Evolutionary conservation across 2,797 vertebrate genomes (phyloP).

Genomic region (Enteromius paludinosus): DNA sequence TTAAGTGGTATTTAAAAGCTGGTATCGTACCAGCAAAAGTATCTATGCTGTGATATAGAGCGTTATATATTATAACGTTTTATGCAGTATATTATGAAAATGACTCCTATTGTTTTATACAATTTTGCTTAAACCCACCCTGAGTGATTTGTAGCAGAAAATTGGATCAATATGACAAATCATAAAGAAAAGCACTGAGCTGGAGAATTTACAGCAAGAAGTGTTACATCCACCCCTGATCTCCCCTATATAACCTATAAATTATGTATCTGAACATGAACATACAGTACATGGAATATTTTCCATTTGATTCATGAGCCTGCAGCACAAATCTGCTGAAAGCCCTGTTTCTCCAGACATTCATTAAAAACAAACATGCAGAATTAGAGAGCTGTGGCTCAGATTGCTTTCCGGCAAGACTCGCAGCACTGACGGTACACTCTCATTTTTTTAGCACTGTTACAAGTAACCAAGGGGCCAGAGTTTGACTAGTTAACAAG

Average conservation of each 20-base stretch:
- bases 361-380: slow-evolving; percentile 4
- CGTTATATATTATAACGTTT: background rate
- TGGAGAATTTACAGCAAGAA: background rate
- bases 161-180: background rate
- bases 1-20: background rate
- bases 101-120: background rate
- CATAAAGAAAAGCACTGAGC: background rate
- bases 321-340: background rate
- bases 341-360: background rate
- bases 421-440: background rate
- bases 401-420: background rate
- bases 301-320: background rate
- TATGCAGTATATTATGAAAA: background rate
- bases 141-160: background rate
- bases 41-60: background rate
- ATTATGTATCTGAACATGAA: slow-evolving; percentile 4
- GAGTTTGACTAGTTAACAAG: background rate
- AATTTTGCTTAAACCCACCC: background rate
- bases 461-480: background rate
- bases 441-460: background rate
- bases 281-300: background rate
- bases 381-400: background rate
- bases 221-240: background rate
- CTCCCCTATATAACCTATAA: background rate
- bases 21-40: background rate